Evolutionary conservation across 35 echinoderm and acorn worm genomes (phyloP).

Genomic region (Heliocidaris erythrogramma): DNA sequence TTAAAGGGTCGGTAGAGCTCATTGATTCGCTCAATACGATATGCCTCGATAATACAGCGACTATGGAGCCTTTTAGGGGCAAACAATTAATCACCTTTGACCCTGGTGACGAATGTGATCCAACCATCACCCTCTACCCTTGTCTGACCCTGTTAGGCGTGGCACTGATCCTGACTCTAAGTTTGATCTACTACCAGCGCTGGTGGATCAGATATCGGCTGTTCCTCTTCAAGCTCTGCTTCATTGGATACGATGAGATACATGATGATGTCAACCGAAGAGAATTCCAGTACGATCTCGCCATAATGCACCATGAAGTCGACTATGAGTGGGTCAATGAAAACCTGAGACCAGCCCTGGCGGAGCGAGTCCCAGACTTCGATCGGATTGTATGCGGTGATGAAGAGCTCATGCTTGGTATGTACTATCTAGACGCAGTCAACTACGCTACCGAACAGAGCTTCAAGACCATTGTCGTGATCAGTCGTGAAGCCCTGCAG

Average conservation of each 20-base stretch:
- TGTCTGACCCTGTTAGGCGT: background rate
- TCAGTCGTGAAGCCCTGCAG: background rate
- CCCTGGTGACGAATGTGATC: background rate
- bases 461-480: background rate
- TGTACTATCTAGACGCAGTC: conserved; percentile 21
- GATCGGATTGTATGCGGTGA: background rate
- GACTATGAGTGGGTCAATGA: background rate
- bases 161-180: background rate
- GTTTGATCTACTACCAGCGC: conserved; percentile 4
- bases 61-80: background rate
- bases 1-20: background rate
- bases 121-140: background rate
- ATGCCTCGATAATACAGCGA: background rate
- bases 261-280: background rate
- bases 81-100: background rate
- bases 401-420: conserved; percentile 26
- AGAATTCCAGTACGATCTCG: background rate
- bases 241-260: conserved; percentile 26
- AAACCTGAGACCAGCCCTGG: background rate
- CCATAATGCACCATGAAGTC: background rate
- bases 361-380: background rate
- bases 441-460: background rate
- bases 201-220: background rate
- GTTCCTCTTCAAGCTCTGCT: conserved; percentile 15
- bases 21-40: background rate